Evolutionary conservation across 2,113 vertebrate genomes (phyloP), one percentile per base, ranked within the genome.

Genomic region (Acanthisitta chloris): DNA sequence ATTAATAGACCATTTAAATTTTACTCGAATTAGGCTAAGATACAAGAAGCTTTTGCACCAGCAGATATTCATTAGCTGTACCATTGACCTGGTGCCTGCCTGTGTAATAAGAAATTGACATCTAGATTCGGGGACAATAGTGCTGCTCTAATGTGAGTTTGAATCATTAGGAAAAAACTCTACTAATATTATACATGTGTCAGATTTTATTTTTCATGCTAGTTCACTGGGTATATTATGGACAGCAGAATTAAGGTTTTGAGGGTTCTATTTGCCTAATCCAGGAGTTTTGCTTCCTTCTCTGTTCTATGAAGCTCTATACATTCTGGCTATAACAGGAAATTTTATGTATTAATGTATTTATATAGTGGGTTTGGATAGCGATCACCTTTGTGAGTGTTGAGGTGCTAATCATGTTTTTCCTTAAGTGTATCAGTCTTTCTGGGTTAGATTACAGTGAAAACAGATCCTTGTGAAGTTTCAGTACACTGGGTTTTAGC

Each of bases 1-100:
- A 98, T 98, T 98, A 98, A 98, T 98, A 97, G 97, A 97, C 96
- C 98, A 95, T 98, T 98, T 97, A 97, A 96, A 98, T 98, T 98
- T 98, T 97, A 97, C 96, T 97, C 95, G 97, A 97, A 97, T 98
- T 96, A 98, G 97, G 92, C 96, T 97, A 96, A 98, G 97, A 97
- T 91, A 92, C 70, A 92, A 95, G 94, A 97, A 96, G 94, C 81
- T 72, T 95, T 96, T 97, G 92, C 89, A 94, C 78, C 73, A 97
- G 97, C 95, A 96, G 96, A 92, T 96, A 97, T 87, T 96, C 88
- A 97, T 97, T 97, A 96, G 96, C 97, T 97, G 92, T 97, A 86
- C 83, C 88, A 74, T 91, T 98, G 97, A 97, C 98, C 97, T 76
- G 61, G n/a, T 57, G 80, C 77, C 90, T 93, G 82, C 6, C 14